Base-by-base conservation (phyloP, 2,888 invertebrate genomes). In the Hesperia comma region DNA sequence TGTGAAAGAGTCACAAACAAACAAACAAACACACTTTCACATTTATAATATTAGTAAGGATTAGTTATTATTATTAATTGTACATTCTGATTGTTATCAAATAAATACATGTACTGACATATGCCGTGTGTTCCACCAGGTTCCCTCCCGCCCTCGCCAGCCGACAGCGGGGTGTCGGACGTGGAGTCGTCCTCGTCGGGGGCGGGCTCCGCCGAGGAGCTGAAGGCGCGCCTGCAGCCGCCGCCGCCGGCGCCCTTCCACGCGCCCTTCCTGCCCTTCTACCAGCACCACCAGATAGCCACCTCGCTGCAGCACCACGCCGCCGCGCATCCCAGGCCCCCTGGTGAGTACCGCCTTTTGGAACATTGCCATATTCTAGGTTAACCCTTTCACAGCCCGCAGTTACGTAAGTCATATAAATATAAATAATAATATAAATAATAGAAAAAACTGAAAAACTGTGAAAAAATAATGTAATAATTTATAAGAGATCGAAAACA, bases 131-230 rank as follows among this genome's bases (percentile, higher is more conserved):
- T 64, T 26, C 10, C 7, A 81, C 1, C 93, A 97, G 98, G 98
- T 88, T 98, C 98, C 79, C 95, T 99, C 84, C 99, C 99, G 72
- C 98, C 99, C 63, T 98, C 98, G 87, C 99, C 99, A 72, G 98
- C 98, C 63, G 99, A 99, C 94, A 98, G 98, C 85, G 99, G 99
- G 71, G 98, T 99, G 62, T 98, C 98, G 68, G 99, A 99, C 91
- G 98, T 99, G 79, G 99, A 99, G 93, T 98, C 98, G 77, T 98
- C 98, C 73, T 98, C 97, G 77, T 95, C 95, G 53, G 95, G 96
- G 71, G 96, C 95, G 7, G 95, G 95, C 64, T 95, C 94, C 21
- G 95, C 95, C 69, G 97, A 98, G 87, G 97, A 98, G 90, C 93
- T 97, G 82, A 98, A 98, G 92, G 96, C 97, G 68, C 94, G 98